Conservation (phyloP, 1,140 invertebrate genomes). For the Olivierus martensii region DNA sequence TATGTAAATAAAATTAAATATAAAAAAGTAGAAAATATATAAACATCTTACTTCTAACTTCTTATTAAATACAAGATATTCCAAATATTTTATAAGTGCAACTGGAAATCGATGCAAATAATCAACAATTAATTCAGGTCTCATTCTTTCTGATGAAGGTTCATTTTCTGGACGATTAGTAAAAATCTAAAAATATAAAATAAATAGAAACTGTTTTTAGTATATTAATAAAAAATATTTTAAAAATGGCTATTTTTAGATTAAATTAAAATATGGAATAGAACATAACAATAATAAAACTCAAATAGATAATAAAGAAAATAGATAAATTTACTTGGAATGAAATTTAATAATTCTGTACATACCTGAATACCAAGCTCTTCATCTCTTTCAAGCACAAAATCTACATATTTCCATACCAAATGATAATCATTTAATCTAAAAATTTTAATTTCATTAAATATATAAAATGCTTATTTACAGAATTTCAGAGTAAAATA, state of each 20-base stretch:
- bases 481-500: too few species aligned
- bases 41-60: conserved; percentile 18
- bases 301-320: too few species aligned
- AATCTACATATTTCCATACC: conserved; percentile 36
- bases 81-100: conserved; percentile 34
- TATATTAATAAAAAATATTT: too few species aligned
- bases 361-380: conserved; percentile 27
- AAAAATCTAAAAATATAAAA: conserved; percentile 27
- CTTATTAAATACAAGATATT: conserved; percentile 31
- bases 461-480: neutral
- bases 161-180: conserved; percentile 28
- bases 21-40: too few species aligned
- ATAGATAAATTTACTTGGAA: too few species aligned
- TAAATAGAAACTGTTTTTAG: too few species aligned
- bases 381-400: conserved; percentile 33
- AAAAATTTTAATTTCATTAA: conserved; percentile 14
- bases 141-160: conserved; percentile 27
- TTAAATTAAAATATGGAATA: too few species aligned
- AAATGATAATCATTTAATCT: conserved; percentile 31
- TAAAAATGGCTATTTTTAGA: too few species aligned
- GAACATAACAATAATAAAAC: too few species aligned
- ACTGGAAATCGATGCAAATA: conserved; percentile 33
- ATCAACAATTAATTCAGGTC: conserved; percentile 33
- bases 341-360: too few species aligned
- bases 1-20: too few species aligned